Evolutionary conservation across 2,888 invertebrate species (phyloP).

Genomic region (Clistopyga incitator): DNA sequence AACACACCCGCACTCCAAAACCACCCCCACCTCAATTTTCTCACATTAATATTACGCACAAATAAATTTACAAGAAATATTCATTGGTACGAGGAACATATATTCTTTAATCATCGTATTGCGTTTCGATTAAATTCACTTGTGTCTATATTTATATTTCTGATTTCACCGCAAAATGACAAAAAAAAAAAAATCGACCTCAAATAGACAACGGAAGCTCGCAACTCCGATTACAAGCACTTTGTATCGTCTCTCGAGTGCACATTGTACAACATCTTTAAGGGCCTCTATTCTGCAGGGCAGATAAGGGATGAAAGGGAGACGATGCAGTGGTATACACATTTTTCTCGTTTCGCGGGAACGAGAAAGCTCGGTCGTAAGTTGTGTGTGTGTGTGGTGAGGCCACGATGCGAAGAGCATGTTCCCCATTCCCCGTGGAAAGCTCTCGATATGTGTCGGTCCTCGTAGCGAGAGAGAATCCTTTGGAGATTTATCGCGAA

Average conservation of each 20-base stretch:
- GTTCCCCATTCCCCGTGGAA: background rate
- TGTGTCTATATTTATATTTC: no score
- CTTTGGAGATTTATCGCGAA: constrained; percentile 42
- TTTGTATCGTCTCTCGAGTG: background rate
- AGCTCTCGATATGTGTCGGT: constrained; percentile 32
- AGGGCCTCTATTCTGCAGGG: background rate
- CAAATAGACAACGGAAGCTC: no score
- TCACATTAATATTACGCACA: constrained; percentile 16
- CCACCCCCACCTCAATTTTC: constrained; percentile 2
- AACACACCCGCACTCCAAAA: constrained; percentile 8
- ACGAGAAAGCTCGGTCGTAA: constrained; percentile 6
- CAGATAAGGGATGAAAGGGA: constrained; percentile 15
- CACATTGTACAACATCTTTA: background rate
- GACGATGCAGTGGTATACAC: background rate
- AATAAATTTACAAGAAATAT: no score
- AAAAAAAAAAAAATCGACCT: no score
- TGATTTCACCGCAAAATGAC: no score
- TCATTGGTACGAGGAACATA: no score
- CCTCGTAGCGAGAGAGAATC: constrained; percentile 25
- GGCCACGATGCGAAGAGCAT: background rate
- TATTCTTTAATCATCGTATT: no score
- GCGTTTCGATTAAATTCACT: no score
- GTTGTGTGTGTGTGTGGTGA: background rate
- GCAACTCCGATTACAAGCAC: background rate
- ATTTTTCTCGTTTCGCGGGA: constrained; percentile 5